A percentile compares a stretch with the other conserved stretches of the same genome.
phyloP scores from a whole-genome alignment of 2,113 vertebrate genomes.

The Elephas maximus region DNA sequence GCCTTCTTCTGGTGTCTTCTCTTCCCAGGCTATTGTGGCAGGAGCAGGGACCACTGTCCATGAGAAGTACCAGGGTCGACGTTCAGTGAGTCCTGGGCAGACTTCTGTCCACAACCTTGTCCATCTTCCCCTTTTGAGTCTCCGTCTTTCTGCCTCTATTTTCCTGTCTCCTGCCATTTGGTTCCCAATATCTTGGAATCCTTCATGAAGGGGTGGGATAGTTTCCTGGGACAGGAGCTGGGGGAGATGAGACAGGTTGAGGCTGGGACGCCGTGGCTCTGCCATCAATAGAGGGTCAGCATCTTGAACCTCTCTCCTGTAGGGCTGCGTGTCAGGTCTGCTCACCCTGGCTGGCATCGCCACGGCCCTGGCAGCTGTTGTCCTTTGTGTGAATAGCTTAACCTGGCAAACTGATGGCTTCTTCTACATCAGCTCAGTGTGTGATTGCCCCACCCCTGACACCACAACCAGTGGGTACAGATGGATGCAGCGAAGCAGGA shows the following conservation, averaged over 20 bases:
- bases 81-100: constrained; percentile 54
- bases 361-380: not conserved
- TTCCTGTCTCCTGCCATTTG: not conserved
- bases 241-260: not conserved
- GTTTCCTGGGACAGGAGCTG: not conserved
- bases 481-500: fast-evolving
- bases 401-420: not conserved
- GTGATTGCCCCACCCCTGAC: fast-evolving
- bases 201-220: not conserved
- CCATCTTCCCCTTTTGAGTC: not conserved
- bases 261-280: not conserved
- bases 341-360: constrained; percentile 4
- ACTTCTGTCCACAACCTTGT: not conserved
- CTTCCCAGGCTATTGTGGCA: constrained; percentile 47
- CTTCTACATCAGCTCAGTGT: not conserved
- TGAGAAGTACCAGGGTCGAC: constrained; percentile 28
- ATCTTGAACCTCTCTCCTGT: not conserved
- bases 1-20: not conserved
- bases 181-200: not conserved
- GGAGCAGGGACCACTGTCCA: constrained; percentile 55
- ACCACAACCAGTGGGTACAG: fast-evolving
- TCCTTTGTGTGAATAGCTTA: constrained; percentile 62
- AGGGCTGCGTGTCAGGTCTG: constrained; percentile 39
- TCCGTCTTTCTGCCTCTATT: not conserved
- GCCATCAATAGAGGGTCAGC: too few relatives aligned